Base-by-base conservation (phyloP, 2,797 vertebrate species). In the Distichodus sexfasciatus region DNA sequence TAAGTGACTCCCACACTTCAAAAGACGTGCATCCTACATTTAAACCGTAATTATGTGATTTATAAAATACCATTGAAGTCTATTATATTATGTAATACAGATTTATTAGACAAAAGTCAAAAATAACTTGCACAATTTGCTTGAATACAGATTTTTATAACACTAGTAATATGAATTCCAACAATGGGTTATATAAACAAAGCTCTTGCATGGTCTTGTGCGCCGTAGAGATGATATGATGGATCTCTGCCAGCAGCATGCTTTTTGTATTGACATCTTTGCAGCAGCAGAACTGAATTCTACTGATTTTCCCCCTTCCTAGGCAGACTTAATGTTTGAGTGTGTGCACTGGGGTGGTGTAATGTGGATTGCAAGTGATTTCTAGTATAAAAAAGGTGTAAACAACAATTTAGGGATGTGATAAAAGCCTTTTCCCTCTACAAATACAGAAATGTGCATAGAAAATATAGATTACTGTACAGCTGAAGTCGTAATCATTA, bases 131-230 rank as follows among this genome's bases (percentile, higher is more conserved):
- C 15, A 62, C 46, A 26, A 43, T 14, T 43, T 43, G n/a, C 43
- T 29, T 35, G 7, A 6, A 28, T 19, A 51, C 40, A 14, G 19
- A 55, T 43, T 21, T 38, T 35, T 41, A 17, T 47, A 54, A 61
- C 67, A 60, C 47, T 66, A 40, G 23, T 46, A 44, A 62, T 53
- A 64, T 60, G 61, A 53, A 17, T 75, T 70, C 44, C 41, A 31
- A 4, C 43, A 54, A 6, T 62, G 48, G n/a, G 24, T 69, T 74
- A 69, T 74, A 41, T 50, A 62, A 68, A 62, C 43, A 65, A 53
- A 57, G 24, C 69, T 63, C 57, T 54, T 1, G 5, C 29, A 38
- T 14, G 12, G 14, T 35, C 35, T 64, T 24, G 50, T 63, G 9
- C 54, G 66, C 48, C n/a, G 24, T 29, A 26, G 35, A 9, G 33